Percentiles rank a stretch among this genome's conserved stretches.
These are phyloP conservation scores for Orientallactaga sibirica DNA, from an alignment of 2,797 vertebrate species.

Conservation along the genomic window DNA sequence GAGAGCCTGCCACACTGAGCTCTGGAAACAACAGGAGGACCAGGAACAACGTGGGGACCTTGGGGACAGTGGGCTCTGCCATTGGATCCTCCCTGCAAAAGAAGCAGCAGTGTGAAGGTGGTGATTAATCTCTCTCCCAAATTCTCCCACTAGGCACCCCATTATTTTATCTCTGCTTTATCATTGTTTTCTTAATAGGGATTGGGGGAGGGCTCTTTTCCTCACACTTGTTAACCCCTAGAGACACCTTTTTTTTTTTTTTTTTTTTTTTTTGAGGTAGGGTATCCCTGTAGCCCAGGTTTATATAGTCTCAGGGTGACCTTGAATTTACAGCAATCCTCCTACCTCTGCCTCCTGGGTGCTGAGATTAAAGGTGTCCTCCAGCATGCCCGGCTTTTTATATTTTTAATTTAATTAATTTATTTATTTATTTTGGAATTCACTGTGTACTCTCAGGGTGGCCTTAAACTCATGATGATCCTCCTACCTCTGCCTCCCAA, in stretches of 20 bases:
- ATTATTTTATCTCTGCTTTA: accelerated
- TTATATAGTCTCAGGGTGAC: too few species aligned
- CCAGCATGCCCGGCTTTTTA: too few species aligned
- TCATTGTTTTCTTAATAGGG: not conserved
- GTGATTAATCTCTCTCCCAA: not conserved
- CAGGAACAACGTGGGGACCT: slow-evolving; percentile 75
- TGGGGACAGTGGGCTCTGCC: slow-evolving; percentile 67
- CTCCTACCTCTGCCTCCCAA: too few species aligned
- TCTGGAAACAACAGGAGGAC: slow-evolving; percentile 77
- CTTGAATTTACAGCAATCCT: too few species aligned
- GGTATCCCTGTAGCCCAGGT: not conserved
- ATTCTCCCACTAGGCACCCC: accelerated
- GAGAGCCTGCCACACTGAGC: slow-evolving; percentile 70
- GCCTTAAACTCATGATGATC: too few species aligned
- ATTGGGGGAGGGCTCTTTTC: not conserved
- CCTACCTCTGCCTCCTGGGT: too few species aligned
- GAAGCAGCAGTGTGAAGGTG: not conserved
- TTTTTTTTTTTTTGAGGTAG: not conserved
- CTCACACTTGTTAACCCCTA: not conserved
- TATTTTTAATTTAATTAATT: too few species aligned
- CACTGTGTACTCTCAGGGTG: too few species aligned
- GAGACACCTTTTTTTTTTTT: too few species aligned
- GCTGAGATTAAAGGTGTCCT: too few species aligned
- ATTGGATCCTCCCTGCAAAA: slow-evolving; percentile 80
- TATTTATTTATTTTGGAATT: too few species aligned